A percentile compares a stretch with the other conserved stretches of the same genome.
Conservation (phyloP, 1,140 invertebrate genomes). For the Whitmania pigra region DNA sequence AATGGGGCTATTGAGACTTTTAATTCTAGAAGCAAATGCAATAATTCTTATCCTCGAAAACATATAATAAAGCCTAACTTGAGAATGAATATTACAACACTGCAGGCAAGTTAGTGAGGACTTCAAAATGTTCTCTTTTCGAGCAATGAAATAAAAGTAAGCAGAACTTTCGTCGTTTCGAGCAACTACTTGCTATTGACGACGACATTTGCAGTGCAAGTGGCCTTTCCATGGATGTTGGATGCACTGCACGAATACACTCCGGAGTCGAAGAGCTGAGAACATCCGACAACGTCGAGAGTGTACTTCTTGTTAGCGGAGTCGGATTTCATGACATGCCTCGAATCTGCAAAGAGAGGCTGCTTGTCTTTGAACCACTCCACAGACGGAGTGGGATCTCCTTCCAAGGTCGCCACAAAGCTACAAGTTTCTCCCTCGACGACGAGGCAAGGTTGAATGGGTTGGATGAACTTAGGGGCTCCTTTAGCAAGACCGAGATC, state of each 20-base stretch:
- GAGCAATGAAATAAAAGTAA: no score
- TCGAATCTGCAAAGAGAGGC: conserved; percentile 7
- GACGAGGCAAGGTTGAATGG: conserved; percentile 77
- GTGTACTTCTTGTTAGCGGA: conserved; percentile 9
- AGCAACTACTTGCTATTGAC: conserved; percentile 44
- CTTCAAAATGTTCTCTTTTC: no score
- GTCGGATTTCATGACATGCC: conserved; percentile 12
- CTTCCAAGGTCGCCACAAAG: conserved; percentile 52
- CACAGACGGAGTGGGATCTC: conserved; percentile 25
- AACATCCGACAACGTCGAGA: conserved; percentile 40
- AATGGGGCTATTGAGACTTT: no score
- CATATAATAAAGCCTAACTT: no score
- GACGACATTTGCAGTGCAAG: conserved; percentile 76
- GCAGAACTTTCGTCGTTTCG: no score
- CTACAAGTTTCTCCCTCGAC: conserved; percentile 68
- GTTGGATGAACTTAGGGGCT: conserved; percentile 81
- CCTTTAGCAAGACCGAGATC: conserved; percentile 28
- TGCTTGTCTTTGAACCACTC: conserved; percentile 28
- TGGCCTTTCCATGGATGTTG: conserved; percentile 72
- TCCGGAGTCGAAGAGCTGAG: conserved; percentile 70
- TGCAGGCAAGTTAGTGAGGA: no score
- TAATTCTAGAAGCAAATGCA: no score
- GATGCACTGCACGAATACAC: conserved; percentile 79
- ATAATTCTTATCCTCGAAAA: no score
- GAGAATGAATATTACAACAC: no score